Evolutionary conservation across 2,113 vertebrate genomes (phyloP).

Genomic region (Brachionichthys hirsutus): DNA sequence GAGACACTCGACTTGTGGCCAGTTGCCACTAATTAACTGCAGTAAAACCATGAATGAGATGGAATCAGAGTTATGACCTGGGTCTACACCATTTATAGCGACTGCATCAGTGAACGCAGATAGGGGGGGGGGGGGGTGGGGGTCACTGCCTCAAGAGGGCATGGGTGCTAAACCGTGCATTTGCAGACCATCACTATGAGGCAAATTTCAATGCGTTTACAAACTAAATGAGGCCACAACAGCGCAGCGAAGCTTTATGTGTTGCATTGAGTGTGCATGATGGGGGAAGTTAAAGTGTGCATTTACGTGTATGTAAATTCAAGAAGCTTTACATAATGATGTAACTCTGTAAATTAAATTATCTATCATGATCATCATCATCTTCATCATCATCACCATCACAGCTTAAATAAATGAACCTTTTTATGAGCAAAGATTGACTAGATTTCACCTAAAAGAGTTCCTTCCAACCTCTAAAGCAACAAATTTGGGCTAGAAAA

Average conservation of each 20-base stretch:
- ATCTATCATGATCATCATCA: too few relatives aligned
- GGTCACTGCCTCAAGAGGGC: slow-evolving; percentile 20
- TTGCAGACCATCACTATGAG: slow-evolving; percentile 9
- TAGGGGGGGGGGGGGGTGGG: too few relatives aligned
- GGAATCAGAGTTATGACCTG: slow-evolving; percentile 49
- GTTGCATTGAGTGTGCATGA: not conserved
- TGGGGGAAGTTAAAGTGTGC: too few relatives aligned
- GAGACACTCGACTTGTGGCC: slow-evolving; percentile 40
- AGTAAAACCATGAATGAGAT: slow-evolving; percentile 30
- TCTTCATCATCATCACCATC: too few relatives aligned
- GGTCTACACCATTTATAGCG: slow-evolving; percentile 41
- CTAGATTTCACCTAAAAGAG: too few relatives aligned
- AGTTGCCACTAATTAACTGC: slow-evolving; percentile 50
- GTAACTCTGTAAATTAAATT: too few relatives aligned
- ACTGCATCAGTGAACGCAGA: slow-evolving; percentile 40
- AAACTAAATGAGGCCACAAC: not conserved
- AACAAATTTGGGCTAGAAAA: too few relatives aligned
- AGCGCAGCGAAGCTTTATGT: not conserved
- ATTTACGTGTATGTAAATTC: not conserved
- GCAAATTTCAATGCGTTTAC: slow-evolving; percentile 14
- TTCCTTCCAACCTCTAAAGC: too few relatives aligned
- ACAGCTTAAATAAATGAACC: too few relatives aligned
- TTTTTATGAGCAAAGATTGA: too few relatives aligned
- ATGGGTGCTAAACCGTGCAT: slow-evolving; percentile 9
- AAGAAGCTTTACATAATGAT: too few relatives aligned